Evolutionary conservation across 2,797 vertebrate genomes (phyloP).

Genomic region (Lepidocolaptes lacrymiger): DNA sequence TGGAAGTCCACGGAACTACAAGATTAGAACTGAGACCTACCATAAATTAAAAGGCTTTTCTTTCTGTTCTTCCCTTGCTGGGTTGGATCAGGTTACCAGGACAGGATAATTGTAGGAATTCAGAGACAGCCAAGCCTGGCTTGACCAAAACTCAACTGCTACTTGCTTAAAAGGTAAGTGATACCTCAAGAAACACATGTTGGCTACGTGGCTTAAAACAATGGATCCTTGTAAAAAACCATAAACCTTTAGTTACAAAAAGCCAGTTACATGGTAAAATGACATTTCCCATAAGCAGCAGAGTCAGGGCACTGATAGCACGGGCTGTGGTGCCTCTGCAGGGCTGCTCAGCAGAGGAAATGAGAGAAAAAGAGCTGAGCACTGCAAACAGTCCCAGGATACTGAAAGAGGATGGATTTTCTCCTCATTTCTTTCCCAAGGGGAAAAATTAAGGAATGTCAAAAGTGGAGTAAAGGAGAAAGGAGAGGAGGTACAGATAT

Average conservation of each 20-base stretch:
- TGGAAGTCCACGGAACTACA: conserved; percentile 52
- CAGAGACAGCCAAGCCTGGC: neutral
- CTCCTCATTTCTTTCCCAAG: neutral
- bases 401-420: conserved; percentile 29
- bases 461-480: neutral
- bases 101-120: neutral
- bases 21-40: conserved; percentile 61
- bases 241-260: neutral
- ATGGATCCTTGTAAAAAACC: conserved; percentile 61
- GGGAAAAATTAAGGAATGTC: neutral
- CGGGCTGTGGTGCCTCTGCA: neutral
- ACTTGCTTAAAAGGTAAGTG: conserved; percentile 47
- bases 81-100: conserved; percentile 63
- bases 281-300: conserved; percentile 59
- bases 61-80: conserved; percentile 34
- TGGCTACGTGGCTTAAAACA: conserved; percentile 30
- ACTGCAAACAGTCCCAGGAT: neutral
- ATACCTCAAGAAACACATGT: conserved; percentile 28
- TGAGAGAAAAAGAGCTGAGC: conserved; percentile 5
- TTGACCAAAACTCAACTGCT: neutral
- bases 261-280: conserved; percentile 43
- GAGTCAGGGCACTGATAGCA: conserved; percentile 13
- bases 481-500: neutral
- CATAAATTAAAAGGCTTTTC: conserved; percentile 61
- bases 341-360: neutral